These are phyloP conservation scores for Edolisoma coerulescens DNA, from an alignment of 2,113 vertebrate genomes.

Conservation along the genomic window DNA sequence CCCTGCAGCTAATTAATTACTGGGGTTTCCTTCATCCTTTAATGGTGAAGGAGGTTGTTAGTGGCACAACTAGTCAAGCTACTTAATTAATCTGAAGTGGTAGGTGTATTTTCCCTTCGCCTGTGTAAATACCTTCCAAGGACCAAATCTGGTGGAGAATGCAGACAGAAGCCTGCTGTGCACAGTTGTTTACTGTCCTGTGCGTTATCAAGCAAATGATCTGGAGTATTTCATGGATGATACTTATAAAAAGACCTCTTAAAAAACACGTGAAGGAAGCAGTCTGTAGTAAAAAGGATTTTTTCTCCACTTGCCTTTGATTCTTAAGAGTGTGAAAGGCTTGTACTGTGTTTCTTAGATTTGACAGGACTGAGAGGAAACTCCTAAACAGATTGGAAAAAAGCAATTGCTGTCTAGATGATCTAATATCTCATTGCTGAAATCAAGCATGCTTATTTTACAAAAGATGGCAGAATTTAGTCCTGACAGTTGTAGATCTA, in stretches of 20 bases:
- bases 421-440: background rate
- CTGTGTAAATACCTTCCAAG: background rate
- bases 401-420: background rate
- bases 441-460: background rate
- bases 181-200: background rate
- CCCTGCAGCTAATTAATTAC: background rate
- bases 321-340: background rate
- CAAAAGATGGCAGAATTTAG: background rate
- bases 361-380: background rate
- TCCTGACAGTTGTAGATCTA: background rate
- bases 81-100: background rate
- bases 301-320: background rate
- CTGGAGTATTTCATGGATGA: background rate
- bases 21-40: background rate
- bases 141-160: background rate
- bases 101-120: background rate
- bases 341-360: background rate
- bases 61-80: background rate
- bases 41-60: background rate
- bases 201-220: rapidly evolving
- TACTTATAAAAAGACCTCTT: background rate
- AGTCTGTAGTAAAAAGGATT: background rate
- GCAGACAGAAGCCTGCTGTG: background rate
- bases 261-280: background rate
- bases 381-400: background rate